Conservation (phyloP, 2,888 invertebrate species). For the Coelinius sp. region DNA sequence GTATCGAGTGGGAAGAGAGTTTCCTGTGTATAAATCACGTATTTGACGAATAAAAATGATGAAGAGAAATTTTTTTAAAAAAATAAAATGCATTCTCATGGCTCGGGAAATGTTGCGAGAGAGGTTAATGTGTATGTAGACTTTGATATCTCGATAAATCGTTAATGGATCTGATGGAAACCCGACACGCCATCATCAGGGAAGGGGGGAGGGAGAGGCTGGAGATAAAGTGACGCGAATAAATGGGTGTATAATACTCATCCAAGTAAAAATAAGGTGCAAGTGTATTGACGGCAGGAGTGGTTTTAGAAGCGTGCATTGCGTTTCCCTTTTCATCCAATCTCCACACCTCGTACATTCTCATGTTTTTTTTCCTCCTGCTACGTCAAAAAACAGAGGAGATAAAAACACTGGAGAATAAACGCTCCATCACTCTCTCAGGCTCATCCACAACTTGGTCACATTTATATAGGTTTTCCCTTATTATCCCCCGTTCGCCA, state of each 20-base stretch:
- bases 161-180: slow-evolving; percentile 18
- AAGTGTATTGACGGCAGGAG: not conserved
- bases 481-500: not conserved
- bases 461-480: not conserved
- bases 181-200: not conserved
- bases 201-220: not conserved
- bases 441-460: not conserved
- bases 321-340: not conserved
- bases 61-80: too few relatives aligned
- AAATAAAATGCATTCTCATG: not conserved
- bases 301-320: not conserved
- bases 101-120: not conserved
- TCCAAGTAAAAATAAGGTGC: not conserved
- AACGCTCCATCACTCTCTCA: not conserved
- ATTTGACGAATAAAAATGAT: not conserved
- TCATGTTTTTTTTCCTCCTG: not conserved
- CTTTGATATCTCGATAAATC: slow-evolving; percentile 3
- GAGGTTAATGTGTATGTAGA: not conserved
- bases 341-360: not conserved
- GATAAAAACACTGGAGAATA: not conserved
- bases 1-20: not conserved
- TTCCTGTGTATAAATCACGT: not conserved
- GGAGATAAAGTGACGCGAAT: slow-evolving; percentile 1
- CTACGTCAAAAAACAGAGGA: not conserved
- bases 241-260: not conserved